Evolutionary conservation across 2,113 vertebrate genomes (phyloP).

Genomic region (Sinocyclocheilus anshuiensis): DNA sequence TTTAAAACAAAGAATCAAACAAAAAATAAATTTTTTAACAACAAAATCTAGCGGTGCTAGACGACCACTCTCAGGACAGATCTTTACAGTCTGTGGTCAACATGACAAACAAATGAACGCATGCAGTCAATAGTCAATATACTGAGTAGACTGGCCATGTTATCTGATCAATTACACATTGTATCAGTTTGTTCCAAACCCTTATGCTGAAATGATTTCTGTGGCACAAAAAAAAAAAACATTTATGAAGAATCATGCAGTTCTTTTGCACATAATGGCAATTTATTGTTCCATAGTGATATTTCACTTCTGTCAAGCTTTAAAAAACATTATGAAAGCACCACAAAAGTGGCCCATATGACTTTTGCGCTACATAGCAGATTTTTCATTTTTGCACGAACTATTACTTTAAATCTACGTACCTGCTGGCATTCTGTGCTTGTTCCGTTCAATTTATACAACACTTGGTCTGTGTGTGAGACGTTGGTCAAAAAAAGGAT

Average conservation of each 20-base stretch:
- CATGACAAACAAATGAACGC: conserved; percentile 28
- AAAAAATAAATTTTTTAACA: too few relatives aligned
- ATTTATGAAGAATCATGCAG: neutral
- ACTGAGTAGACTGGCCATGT: neutral
- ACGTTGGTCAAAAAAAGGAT: conserved; percentile 87
- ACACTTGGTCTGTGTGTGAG: conserved; percentile 71
- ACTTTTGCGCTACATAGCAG: neutral
- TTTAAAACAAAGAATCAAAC: too few relatives aligned
- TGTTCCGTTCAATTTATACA: conserved; percentile 78
- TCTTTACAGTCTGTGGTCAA: conserved; percentile 70
- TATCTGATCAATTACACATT: neutral
- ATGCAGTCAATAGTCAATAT: conserved; percentile 18
- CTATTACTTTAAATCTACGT: neutral
- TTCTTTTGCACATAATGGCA: neutral
- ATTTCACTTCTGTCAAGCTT: neutral
- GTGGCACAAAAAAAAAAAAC: neutral
- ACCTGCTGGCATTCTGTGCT: conserved; percentile 69
- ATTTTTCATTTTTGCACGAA: too few relatives aligned
- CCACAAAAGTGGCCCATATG: neutral
- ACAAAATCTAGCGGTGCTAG: too few relatives aligned
- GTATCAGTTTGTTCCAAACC: neutral
- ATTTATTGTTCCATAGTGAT: neutral
- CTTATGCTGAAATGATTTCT: neutral
- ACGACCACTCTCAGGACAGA: conserved; percentile 78
- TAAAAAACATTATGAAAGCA: neutral